Conservation (phyloP, 2,888 invertebrate species). For the Onthophagus sagittarius region DNA sequence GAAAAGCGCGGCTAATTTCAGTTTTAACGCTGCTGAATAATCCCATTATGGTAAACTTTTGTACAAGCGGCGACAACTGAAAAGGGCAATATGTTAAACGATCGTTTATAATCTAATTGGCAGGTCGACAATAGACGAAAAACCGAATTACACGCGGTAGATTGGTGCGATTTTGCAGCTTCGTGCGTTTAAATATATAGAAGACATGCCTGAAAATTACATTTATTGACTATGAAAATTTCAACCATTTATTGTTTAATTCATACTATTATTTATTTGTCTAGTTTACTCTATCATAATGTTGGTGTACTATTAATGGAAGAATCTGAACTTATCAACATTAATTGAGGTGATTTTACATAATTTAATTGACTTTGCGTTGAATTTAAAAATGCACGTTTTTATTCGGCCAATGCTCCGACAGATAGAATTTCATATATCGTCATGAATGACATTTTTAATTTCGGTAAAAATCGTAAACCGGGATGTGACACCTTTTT, state of each 20-base stretch:
- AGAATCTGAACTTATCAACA: too few species aligned
- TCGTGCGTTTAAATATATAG: not conserved
- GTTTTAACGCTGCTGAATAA: not conserved
- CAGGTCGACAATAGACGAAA: not conserved
- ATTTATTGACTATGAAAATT: not conserved
- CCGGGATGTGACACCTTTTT: constrained; percentile 8
- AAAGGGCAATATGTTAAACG: not conserved
- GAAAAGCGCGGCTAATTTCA: not conserved
- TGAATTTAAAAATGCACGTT: not conserved
- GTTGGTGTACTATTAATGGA: too few species aligned
- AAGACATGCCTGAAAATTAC: not conserved
- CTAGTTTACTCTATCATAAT: too few species aligned
- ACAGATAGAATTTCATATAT: constrained; percentile 13
- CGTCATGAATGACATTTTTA: constrained; percentile 12
- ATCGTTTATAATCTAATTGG: not conserved
- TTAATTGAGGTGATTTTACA: not conserved
- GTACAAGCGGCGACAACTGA: not conserved
- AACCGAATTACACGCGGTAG: not conserved
- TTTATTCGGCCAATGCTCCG: not conserved
- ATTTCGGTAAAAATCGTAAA: constrained; percentile 13
- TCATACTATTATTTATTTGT: not conserved
- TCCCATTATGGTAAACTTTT: not conserved
- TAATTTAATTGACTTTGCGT: not conserved
- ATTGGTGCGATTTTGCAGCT: not conserved
- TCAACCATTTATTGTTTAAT: not conserved